Evolutionary conservation across 2,888 invertebrate genomes (phyloP), one percentile per base, ranked within the genome.

Genomic region (Catocala fraxini): DNA sequence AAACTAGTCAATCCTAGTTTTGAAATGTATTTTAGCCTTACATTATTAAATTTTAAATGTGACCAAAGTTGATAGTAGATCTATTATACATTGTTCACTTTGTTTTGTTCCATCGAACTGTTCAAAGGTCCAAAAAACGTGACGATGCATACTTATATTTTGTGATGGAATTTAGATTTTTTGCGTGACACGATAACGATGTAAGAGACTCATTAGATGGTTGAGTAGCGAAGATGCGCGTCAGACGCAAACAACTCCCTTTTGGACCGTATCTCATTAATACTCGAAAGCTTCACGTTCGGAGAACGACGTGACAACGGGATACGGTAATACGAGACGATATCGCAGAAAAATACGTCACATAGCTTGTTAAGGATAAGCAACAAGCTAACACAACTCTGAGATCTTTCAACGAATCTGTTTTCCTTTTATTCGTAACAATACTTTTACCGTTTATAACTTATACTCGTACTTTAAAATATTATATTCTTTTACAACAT

Each of bases 191-290:
- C 33, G 41, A 45, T 67, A 56, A 71, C 66, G 51, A 69, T 55
- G 63, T 61, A 67, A 59, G 58, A 62, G 57, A 55, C 62, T 71
- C 67, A 70, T 74, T 74, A 74, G 66, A 47, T 58, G 53, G 13
- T 56, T 33, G 55, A 65, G 51, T 61, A 65, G 57, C 51, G 46
- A 61, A 67, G 58, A 70, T 61, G 47, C 53, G 42, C 68, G 81
- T 79, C 79, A 67, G 48, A 59, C 33, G 63, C 81, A 81, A 75
- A 72, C 67, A 65, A 68, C 74, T 68, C 68, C 56, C 63, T 75
- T 73, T 77, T 60, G 63, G 63, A 63, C 62, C 63, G 71, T 62
- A 71, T 65, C 79, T 81, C 73, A 75, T 80, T 78, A 78, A 71
- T 75, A 71, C 58, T 68, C 71, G 73, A 71, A 74, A 73, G 70